Base-by-base conservation (phyloP, 2,113 vertebrate species). In the Neoarius graeffei region DNA sequence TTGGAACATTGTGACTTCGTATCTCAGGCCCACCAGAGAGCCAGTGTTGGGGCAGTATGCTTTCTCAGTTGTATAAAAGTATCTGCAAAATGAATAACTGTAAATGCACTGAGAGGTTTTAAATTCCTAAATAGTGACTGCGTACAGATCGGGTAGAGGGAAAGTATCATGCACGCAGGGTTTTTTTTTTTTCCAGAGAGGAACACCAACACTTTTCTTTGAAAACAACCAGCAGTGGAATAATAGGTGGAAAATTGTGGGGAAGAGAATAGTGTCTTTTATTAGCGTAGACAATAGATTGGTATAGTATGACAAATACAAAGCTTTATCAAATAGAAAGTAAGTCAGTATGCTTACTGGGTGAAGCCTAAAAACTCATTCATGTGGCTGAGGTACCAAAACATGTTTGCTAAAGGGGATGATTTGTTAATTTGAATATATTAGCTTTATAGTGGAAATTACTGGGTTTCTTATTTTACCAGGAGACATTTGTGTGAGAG, bases 181-280 rank as follows among this genome's bases (percentile, higher is more conserved):
- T 84, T 57, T 86, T 84, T 57, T 86, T 27, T 13, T 64, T 27
- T 71, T 42, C 77, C 30, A 48, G 62, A 57, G 66, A 23, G 7
- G 52, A 30, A 69, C 42, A 52, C 64, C 62, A 74, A 48, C 27
- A 82, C 66, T 56, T 42, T 59, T 59, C 79, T 87, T 85, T 89
- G 67, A 73, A 35, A 10, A 80, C 56, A 86, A 90, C 74, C 17
- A 23, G 83, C 17, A 10, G 52, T 48, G 54, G 59, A 60, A 88
- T 88, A 64, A 79, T 74, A 20, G 71, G 35, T 42, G 3, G 8
- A 74, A 74, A 74, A 74, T 42, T 23, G 1, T 7, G 30, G 27
- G 5, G 1, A n/a, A 4, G 42, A n/a, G n/a, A 67, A 64, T 64
- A 67, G n/a, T 7, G 42, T 74, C 7, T 74, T 48, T 74, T 74